These are phyloP conservation scores for Volucella zonaria DNA, from an alignment of 2,888 invertebrate genomes.

Conservation along the genomic window DNA sequence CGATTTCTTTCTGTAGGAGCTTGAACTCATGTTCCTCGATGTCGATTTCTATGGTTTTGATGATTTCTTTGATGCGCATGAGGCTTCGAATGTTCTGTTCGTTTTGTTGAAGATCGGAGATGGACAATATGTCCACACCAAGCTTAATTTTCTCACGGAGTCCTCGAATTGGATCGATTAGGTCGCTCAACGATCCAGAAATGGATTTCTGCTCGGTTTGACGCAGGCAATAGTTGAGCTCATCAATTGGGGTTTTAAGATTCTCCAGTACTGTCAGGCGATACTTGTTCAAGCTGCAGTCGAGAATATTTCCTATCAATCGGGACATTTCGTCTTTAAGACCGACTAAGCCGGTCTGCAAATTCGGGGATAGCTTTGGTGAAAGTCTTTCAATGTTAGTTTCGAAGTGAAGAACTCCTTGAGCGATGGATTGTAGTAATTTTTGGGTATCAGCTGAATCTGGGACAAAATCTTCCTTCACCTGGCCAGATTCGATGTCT, in stretches of 20 bases:
- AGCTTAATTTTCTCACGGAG: conserved; percentile 80
- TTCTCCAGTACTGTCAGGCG: conserved; percentile 83
- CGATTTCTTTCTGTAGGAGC: conserved; percentile 79
- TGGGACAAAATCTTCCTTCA: conserved; percentile 78
- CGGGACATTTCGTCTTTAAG: conserved; percentile 84
- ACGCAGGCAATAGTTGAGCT: conserved; percentile 82
- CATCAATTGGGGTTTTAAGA: conserved; percentile 84
- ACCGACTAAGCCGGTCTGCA: conserved; percentile 79
- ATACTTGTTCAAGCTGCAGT: conserved; percentile 81
- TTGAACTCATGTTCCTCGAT: conserved; percentile 81
- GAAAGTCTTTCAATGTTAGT: conserved; percentile 81
- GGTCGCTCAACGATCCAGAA: conserved; percentile 80
- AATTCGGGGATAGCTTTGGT: conserved; percentile 76
- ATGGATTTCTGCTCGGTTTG: conserved; percentile 82
- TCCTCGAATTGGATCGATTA: conserved; percentile 81
- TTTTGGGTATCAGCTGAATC: conserved; percentile 82
- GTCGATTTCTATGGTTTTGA: conserved; percentile 79
- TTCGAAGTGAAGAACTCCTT: conserved; percentile 82
- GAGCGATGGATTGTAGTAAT: conserved; percentile 81
- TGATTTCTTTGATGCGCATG: conserved; percentile 78
- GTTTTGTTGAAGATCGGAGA: conserved; percentile 76
- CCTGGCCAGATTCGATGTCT: conserved; percentile 81
- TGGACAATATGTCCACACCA: conserved; percentile 78
- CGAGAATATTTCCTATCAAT: conserved; percentile 85
- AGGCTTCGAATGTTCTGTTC: conserved; percentile 78